Base-by-base conservation (phyloP, 1,140 invertebrate genomes). In the Dufourea novaeangliae region DNA sequence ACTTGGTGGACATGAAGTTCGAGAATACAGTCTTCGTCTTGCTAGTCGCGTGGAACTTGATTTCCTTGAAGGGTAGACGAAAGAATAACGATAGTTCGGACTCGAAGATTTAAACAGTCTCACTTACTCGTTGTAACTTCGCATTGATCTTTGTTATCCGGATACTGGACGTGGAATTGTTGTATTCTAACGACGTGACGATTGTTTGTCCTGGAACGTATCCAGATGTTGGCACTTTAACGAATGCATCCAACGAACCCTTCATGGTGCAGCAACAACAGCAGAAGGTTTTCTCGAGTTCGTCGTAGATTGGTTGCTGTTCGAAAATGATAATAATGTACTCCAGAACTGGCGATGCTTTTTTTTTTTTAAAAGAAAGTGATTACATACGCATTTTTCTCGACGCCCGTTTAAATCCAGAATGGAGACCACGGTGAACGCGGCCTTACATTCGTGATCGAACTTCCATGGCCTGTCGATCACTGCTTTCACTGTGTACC, bases 141-240 rank as follows among this genome's bases (percentile, higher is more conserved):
- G 94, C 87, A 80, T 93, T 93, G 0, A 96, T 90, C 25, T 92
- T 90, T 14, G 91, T 89, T 8, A 96, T 88, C 61, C 94, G 89
- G 14, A 89, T 41, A 93, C 93, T 37, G 88, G 94, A 94, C 22
- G 95, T 95, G n/a, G 92, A 92, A 74, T 95, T 95, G 62, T 95
- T 93, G 32, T 95, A 93, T 80, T 95, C 93, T 25, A 95, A 87
- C 41, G 89, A 91, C 7, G 95, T 89, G 2, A 94, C 93, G 84
- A 96, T 94, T 32, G 90, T 88, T 91, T 96, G 95, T 0, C 95
- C 95, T 12, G 94, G 93, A 63, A 94, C 95, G 85, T 93, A 95
- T 0, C 95, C 95, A 0, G 92, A 59, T 27, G 93, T 90, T 1
- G 95, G 95, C 14, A 95, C 86, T 73, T 85, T 88, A 0, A 95